Evolutionary conservation across 2,888 invertebrate species (phyloP), one percentile per base, ranked within the genome.

Genomic region (Deilephila porcellus): DNA sequence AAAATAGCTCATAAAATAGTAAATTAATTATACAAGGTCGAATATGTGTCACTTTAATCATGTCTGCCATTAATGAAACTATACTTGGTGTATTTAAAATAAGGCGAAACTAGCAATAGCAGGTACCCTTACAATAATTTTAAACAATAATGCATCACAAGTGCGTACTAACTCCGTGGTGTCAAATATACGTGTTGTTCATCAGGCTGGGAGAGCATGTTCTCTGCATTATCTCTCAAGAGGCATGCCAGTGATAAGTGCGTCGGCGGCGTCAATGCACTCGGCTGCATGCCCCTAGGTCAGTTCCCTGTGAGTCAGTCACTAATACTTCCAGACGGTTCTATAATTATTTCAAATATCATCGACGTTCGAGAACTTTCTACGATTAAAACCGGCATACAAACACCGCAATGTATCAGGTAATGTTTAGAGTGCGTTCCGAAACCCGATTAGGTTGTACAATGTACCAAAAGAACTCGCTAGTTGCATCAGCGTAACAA

Each of bases 231-330:
- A 94, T 94, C 93, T 93, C 83, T 88, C 83, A 90, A 91, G 90
- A 91, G 91, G 90, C 93, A 93, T 93, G 88, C 91, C 87, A 87
- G 88, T 88, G 93, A 93, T 94, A 94, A 92, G 92, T 91, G 90
- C 90, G 88, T 85, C 85, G 88, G 86, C 85, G 88, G 85, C 93
- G 94, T 94, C 94, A 94, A 94, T 93, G 94, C 93, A 94, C 94
- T 91, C 92, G 81, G 83, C 87, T 91, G 91, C 93, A 93, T 92
- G 93, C 90, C 86, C 90, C 90, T 94, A 94, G 94, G 94, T 94
- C 94, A 94, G 94, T 94, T 94, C 94, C 93, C 94, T 90, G 90
- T 93, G 93, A 94, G 85, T 93, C 92, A 93, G 90, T 87, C 91
- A 83, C 85, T 86, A 80, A 88, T 63, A 56, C 56, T 25, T 60